Base-by-base conservation (phyloP, 1,140 invertebrate genomes). In the Cecropterus lyciades region DNA sequence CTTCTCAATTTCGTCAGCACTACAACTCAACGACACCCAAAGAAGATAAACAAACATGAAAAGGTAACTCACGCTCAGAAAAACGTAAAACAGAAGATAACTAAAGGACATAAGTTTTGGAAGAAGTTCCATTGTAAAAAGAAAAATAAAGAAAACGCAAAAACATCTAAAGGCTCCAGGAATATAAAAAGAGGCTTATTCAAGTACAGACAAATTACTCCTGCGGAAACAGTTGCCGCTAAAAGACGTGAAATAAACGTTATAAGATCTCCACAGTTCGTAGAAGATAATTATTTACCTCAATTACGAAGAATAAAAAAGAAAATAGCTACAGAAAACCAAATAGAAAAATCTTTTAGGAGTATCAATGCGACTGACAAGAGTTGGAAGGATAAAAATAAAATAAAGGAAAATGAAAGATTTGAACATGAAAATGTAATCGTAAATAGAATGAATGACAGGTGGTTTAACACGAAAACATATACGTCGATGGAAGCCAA, bases 301-400 rank as follows among this genome's bases (percentile, higher is more conserved):
- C 13, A 45, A 27, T 45, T 43, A 64, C n/a, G 43, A 15, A 64
- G 51, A 56, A 53, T n/a, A 49, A 65, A 49, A 56, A 63, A 57
- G 53, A 62, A 69, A 51, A 53, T 49, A 7, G 6, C n/a, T n/a
- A n/a, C 24, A 46, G 33, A 64, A 69, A 67, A 65, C 30, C 16
- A 63, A 17, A 56, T 68, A 45, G 51, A 57, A 30, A 74, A 60
- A 45, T 67, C 64, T 20, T 13, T 40, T n/a, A 27, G 37, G 24
- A 55, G 8, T 69, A 27, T 33, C 10, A 60, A 30, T 69, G 24
- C 51, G 13, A 51, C 65, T 33, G 16, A 13, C 17, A 66, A 14
- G 62, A 57, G 33, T 48, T 33, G n/a, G 16, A 40, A 0, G 1
- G 15, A 62, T 51, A 15, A 37, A 60, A 9, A 40, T 5, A 27